A percentile compares a stretch with the other conserved stretches of the same genome.
Evolutionary conservation across 92 coral and sea anemone species (phyloP).

Genomic region (Siderastrea siderea): DNA sequence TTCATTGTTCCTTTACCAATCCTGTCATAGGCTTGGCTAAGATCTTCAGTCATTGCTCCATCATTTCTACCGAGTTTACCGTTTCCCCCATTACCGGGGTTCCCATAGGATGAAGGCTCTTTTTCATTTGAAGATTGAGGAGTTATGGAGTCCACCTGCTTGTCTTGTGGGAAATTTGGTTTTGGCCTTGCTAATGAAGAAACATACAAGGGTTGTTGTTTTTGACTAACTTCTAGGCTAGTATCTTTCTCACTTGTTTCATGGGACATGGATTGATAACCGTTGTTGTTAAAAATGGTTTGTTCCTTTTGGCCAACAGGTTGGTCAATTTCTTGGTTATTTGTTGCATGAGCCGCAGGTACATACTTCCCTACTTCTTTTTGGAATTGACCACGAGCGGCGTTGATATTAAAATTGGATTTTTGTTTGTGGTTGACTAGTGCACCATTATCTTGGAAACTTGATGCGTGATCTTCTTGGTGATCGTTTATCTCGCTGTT

Average conservation of each 20-base stretch:
- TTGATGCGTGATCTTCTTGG: neutral
- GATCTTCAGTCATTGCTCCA: neutral
- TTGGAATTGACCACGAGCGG: neutral
- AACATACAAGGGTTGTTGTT: neutral
- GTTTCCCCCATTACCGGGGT: neutral
- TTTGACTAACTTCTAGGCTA: neutral
- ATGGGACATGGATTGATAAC: neutral
- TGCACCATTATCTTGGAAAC: neutral
- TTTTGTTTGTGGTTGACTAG: neutral
- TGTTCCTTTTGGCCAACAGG: neutral
- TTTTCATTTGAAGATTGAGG: neutral
- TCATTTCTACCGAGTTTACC: neutral
- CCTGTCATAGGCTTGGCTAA: neutral
- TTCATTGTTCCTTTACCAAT: neutral
- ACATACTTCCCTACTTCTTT: constrained; percentile 9
- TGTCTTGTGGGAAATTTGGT: neutral
- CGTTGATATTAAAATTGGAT: neutral
- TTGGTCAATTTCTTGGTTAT: neutral
- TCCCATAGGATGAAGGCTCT: neutral
- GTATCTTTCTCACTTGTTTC: neutral
- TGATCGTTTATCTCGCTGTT: neutral
- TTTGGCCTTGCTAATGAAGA: neutral
- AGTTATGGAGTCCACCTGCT: neutral
- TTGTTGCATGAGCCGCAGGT: constrained; percentile 11
- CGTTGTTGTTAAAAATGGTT: neutral